Conservation (phyloP, 2,888 invertebrate genomes). For the Stenichneumon culpator region DNA sequence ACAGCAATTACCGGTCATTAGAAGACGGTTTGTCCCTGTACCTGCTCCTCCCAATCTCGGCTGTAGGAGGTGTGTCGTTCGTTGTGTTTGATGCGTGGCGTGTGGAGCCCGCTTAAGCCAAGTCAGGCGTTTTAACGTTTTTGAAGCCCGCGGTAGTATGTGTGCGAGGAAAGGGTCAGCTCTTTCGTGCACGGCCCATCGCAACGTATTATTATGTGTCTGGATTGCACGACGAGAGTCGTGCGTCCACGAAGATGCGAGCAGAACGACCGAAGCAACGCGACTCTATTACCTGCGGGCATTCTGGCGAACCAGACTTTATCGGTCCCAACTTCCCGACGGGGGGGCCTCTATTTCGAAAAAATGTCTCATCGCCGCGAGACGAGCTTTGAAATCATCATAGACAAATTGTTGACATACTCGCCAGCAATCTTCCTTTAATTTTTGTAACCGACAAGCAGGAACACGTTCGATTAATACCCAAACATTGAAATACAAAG, state of each 20-base stretch:
- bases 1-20: conserved; percentile 83
- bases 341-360: conserved; percentile 18
- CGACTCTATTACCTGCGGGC: conserved; percentile 52
- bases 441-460: background rate
- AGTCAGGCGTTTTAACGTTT: conserved; percentile 78
- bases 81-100: conserved; percentile 66
- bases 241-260: conserved; percentile 36
- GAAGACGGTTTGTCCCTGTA: conserved; percentile 81
- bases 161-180: conserved; percentile 26
- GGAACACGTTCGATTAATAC: conserved; percentile 17
- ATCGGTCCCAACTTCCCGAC: conserved; percentile 40
- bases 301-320: conserved; percentile 8
- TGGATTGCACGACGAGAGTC: conserved; percentile 76
- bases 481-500: conserved; percentile 17
- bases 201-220: conserved; percentile 84
- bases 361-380: conserved; percentile 39
- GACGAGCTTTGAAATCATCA: conserved; percentile 41
- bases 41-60: conserved; percentile 53
- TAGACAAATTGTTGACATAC: conserved; percentile 32
- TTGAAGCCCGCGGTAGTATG: conserved; percentile 77
- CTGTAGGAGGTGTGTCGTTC: conserved; percentile 50
- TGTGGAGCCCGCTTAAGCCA: conserved; percentile 68
- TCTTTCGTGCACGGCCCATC: conserved; percentile 58
- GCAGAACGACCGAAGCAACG: conserved; percentile 43
- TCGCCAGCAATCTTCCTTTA: background rate